Base-by-base conservation (phyloP, 2,113 vertebrate genomes). In the Dryoscopus gambensis region DNA sequence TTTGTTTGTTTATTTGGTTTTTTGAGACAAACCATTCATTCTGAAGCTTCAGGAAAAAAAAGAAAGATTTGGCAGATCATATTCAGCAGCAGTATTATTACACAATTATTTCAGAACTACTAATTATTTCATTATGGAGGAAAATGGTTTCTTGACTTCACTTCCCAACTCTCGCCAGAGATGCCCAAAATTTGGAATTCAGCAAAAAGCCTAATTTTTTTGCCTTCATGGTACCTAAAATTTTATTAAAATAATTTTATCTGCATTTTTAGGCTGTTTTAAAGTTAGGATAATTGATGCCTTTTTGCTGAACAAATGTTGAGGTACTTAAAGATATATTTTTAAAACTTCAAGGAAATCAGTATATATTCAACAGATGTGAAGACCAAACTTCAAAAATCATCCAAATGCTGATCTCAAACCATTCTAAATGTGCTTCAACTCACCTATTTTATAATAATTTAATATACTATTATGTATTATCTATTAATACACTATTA, bases 221-320 rank as follows among this genome's bases (percentile, higher is more conserved):
- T 39, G 10, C 12, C 7, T 55, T 40, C 3, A 24, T 0, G 2
- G 7, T 55, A 50, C 6, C 2, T n/a, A 22, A 78, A 40, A 24
- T 31, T 53, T 47, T 69, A 55, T 22, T 69, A 9, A 83, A 92
- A 55, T 28, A 33, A 22, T 31, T 73, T 71, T 49, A 40, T 33
- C 33, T 67, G 7, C 2, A n/a, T 42, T 76, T 69, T 70, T 55
- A 35, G 6, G 2, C 3, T 64, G 7, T n/a, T 87, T 57, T 47
- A 85, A 60, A n/a, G 28, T 56, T 20, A 74, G 21, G 60, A 7
- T 57, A 42, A 59, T 59, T 30, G 2, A 68, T 53, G 0, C 14
- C 1, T 67, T 84, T 25, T 25, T 46, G 8, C 18, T 53, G 14
- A n/a, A 69, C 9, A 79, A 62, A 46, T 1, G 0, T 39, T 42